A percentile compares a stretch with the other conserved stretches of the same genome.
phyloP scores from a whole-genome alignment of 1,140 invertebrate genomes.

The Tyrophagus putrescentiae region DNA sequence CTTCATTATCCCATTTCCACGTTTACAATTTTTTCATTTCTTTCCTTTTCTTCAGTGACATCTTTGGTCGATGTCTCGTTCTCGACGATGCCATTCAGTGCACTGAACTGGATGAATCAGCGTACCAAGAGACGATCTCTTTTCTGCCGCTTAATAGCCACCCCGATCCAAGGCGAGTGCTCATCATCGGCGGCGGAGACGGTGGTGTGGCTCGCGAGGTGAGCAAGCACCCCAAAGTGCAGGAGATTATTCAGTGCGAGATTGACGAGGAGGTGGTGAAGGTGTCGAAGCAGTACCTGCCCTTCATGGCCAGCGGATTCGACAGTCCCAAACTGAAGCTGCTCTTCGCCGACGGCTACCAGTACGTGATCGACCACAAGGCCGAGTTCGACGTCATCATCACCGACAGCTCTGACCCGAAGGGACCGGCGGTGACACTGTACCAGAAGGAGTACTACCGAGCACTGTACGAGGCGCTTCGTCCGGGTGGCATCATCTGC shows the following conservation, averaged over 20 bases:
- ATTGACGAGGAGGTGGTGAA: conserved; percentile 85
- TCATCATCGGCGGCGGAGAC: conserved; percentile 91
- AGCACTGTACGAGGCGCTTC: conserved; percentile 64
- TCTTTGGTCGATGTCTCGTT: conserved; percentile 71
- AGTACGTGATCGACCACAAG: conserved; percentile 73
- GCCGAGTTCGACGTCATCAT: conserved; percentile 92
- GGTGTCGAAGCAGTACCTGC: conserved; percentile 73
- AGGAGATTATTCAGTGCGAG: conserved; percentile 78
- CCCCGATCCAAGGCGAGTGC: conserved; percentile 64
- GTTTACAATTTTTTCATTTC: not conserved
- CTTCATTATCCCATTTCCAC: not conserved
- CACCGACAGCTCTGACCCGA: conserved; percentile 66
- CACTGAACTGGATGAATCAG: conserved; percentile 87
- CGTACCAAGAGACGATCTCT: conserved; percentile 97
- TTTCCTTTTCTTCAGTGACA: conserved; percentile 44
- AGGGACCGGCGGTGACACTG: conserved; percentile 46
- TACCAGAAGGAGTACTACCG: conserved; percentile 73
- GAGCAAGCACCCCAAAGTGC: conserved; percentile 73
- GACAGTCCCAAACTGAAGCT: conserved; percentile 63
- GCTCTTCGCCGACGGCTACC: conserved; percentile 80
- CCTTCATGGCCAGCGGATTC: conserved; percentile 75
- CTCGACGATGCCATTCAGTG: conserved; percentile 95
- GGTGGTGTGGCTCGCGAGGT: conserved; percentile 89
- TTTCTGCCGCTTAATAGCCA: conserved; percentile 83
- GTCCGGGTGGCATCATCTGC: conserved; percentile 72